phyloP scores from a whole-genome alignment of 2,113 vertebrate species.

The Onychorhynchus coronatus region DNA sequence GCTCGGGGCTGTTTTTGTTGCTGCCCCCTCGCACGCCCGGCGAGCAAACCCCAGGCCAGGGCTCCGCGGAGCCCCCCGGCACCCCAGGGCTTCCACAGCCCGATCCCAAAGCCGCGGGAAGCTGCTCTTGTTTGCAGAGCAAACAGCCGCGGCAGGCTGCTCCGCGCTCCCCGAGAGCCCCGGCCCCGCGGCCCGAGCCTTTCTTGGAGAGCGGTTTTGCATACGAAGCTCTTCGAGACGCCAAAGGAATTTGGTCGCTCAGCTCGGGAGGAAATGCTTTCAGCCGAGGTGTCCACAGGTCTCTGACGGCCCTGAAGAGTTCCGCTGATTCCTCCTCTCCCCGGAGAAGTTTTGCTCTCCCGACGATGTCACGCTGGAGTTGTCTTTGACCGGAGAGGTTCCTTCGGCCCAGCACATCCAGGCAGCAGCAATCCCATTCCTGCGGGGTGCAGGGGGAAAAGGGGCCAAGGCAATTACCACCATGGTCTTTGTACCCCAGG shows the following conservation, averaged over 20 bases:
- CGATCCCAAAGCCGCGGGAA: background rate
- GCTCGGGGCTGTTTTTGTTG: too few relatives aligned
- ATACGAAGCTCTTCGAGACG: background rate
- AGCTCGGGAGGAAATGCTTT: background rate
- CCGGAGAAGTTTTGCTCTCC: background rate
- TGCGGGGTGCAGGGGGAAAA: background rate
- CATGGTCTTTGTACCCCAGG: too few relatives aligned
- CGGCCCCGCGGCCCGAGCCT: background rate
- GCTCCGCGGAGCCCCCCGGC: background rate
- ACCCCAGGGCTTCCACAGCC: background rate
- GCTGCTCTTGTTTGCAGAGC: background rate
- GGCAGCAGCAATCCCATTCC: background rate
- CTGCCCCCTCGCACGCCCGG: background rate
- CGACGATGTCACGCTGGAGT: too few relatives aligned
- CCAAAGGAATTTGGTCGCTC: background rate
- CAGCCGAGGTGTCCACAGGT: background rate
- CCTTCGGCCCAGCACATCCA: accelerated
- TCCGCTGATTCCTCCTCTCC: background rate
- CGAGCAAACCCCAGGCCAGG: background rate
- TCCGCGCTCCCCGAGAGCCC: background rate
- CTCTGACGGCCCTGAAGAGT: background rate
- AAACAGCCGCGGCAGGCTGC: slow-evolving; percentile 22
- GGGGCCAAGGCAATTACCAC: background rate
- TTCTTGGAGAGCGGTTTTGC: slow-evolving; percentile 1
- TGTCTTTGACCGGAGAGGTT: background rate